Base-by-base conservation (phyloP, 2,797 vertebrate genomes). In the Malurus splendens region DNA sequence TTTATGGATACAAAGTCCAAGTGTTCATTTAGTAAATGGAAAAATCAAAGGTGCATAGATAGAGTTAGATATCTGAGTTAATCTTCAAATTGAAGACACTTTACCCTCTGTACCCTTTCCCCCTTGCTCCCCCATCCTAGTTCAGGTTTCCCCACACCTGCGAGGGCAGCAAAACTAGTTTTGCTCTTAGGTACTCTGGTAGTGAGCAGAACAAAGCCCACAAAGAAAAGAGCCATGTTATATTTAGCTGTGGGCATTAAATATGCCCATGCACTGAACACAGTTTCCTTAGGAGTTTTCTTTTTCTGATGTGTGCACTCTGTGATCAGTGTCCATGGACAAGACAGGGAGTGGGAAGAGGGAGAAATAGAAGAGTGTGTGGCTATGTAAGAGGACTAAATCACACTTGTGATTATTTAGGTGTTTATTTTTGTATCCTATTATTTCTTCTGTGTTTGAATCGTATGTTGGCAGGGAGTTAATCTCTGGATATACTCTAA, bases 61-160 rank as follows among this genome's bases (percentile, higher is more conserved):
- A 41, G 23, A 51, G 47, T 47, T 44, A 14, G 36, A 3, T 45
- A 30, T 23, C 6, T 17, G 9, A 25, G 2, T 48, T 62, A 16
- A 12, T n/a, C 9, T 67, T 89, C 10, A 55, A 39, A 17, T 0
- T 83, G 36, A 56, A 42, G 62, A 30, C 4, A 1, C 24, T 83
- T 71, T 12, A 30, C 7, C 28, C 12, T 80, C 28, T 32, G 3
- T 71, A n/a, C 14, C 1, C 6, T 30, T 77, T 57, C 4, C 5
- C 9, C 28, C 18, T 70, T 12, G 3, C 10, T 1, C 6, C 14
- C 1, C 10, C 4, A 23, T 73, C 33, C 36, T 47, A 41, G 3
- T 12, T 57, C 18, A 5, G 19, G 8, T 78, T 88, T 61, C 36
- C 25, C 25, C 57, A 19, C 18, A 23, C 39, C 44, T 65, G 47